phyloP scores from a whole-genome alignment of 1,140 invertebrate species.

The Bombus superbus region DNA sequence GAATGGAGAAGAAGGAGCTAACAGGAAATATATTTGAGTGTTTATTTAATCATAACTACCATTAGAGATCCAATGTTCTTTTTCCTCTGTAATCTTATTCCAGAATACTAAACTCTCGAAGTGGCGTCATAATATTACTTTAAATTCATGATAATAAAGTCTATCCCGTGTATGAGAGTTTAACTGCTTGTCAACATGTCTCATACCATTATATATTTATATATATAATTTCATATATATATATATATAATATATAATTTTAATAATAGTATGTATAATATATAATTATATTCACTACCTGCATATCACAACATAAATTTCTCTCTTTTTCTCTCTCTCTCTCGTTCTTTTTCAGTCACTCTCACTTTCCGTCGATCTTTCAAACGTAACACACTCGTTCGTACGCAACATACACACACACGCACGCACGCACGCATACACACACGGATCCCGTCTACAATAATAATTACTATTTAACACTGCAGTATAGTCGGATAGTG shows the following conservation, averaged over 20 bases:
- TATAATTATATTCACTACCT: conserved; percentile 77
- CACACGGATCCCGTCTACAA: conserved; percentile 71
- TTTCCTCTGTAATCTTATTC: conserved; percentile 64
- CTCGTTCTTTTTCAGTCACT: conserved; percentile 37
- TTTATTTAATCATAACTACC: conserved; percentile 78
- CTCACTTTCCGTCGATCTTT: conserved; percentile 43
- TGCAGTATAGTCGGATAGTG: conserved; percentile 77
- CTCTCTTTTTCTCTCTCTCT: conserved; percentile 49
- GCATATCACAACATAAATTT: conserved; percentile 82
- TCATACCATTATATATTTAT: conserved; percentile 73
- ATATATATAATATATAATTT: conserved; percentile 72
- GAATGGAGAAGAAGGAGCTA: conserved; percentile 64
- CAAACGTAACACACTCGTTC: conserved; percentile 59
- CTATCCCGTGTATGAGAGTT: conserved; percentile 77
- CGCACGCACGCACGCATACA: conserved; percentile 39
- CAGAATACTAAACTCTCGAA: conserved; percentile 79
- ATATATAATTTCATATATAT: conserved; percentile 62
- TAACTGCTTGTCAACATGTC: conserved; percentile 76
- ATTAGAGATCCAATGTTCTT: conserved; percentile 75
- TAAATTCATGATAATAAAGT: conserved; percentile 81
- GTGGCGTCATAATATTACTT: conserved; percentile 79
- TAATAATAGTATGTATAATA: conserved; percentile 77
- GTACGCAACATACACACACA: conserved; percentile 46
- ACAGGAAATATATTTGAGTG: conserved; percentile 79
- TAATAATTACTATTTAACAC: conserved; percentile 80